A percentile compares a stretch with the other conserved stretches of the same genome.
phyloP scores from a whole-genome alignment of 2,113 vertebrate genomes.

The Petrocephalus zakoni region DNA sequence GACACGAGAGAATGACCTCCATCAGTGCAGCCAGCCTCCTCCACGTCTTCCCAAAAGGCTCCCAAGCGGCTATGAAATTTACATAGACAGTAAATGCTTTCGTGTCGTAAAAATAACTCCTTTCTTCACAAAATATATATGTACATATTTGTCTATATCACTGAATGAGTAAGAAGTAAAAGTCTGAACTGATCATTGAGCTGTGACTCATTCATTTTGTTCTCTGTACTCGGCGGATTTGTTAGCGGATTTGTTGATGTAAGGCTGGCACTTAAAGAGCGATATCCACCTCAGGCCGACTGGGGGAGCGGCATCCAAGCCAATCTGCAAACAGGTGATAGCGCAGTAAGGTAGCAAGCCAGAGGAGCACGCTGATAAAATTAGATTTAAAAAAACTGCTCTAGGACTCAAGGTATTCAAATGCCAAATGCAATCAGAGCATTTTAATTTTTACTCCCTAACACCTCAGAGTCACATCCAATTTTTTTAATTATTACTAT shows the following conservation, averaged over 20 bases:
- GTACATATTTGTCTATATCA: background rate
- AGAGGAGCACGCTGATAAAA: background rate
- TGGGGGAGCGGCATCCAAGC: background rate
- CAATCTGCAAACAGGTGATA: background rate
- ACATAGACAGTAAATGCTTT: background rate
- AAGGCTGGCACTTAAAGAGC: background rate
- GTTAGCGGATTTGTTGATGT: background rate
- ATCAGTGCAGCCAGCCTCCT: background rate
- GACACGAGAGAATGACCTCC: too few relatives aligned
- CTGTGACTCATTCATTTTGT: background rate
- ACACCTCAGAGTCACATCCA: background rate
- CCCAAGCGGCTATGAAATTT: background rate
- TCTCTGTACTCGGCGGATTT: background rate
- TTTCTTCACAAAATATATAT: background rate
- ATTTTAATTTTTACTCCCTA: background rate
- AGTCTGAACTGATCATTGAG: background rate
- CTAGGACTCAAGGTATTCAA: background rate
- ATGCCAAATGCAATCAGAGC: background rate
- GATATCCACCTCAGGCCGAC: background rate
- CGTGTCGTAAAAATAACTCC: background rate
- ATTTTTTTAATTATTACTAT: background rate
- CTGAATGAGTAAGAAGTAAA: background rate
- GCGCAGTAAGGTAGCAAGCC: background rate
- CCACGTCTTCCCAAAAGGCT: background rate
- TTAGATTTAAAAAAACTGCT: background rate